These are phyloP conservation scores for Pyrrhia umbra DNA, from an alignment of 2,888 invertebrate genomes.

Conservation along the genomic window DNA sequence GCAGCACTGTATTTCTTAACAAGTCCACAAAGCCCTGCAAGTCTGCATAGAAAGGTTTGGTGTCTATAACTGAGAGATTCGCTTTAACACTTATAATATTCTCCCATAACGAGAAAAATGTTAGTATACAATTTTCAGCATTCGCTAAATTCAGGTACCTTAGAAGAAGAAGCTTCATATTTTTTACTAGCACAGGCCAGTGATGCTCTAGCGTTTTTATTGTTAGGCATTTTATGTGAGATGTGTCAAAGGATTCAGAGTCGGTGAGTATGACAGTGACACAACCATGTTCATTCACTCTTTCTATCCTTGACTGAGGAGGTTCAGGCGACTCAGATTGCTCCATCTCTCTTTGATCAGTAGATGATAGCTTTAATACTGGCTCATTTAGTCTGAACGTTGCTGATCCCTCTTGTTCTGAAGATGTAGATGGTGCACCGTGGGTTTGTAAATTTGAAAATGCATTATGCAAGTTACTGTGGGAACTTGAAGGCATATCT, in stretches of 20 bases:
- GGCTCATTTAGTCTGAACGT: constrained; percentile 84
- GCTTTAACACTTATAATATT: constrained; percentile 97
- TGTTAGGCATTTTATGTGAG: constrained; percentile 95
- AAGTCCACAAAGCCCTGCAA: constrained; percentile 94
- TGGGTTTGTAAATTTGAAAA: constrained; percentile 87
- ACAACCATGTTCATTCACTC: constrained; percentile 88
- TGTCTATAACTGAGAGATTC: constrained; percentile 96
- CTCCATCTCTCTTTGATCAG: constrained; percentile 74
- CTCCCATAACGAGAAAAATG: constrained; percentile 96
- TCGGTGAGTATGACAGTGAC: constrained; percentile 92
- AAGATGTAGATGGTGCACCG: constrained; percentile 80
- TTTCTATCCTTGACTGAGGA: constrained; percentile 80
- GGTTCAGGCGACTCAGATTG: constrained; percentile 78
- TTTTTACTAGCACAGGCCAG: constrained; percentile 95
- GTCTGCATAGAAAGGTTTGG: constrained; percentile 96
- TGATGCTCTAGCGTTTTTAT: constrained; percentile 96
- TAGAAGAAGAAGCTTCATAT: constrained; percentile 91
- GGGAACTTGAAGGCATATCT: constrained; percentile 77
- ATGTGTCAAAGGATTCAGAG: constrained; percentile 96
- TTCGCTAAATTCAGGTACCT: constrained; percentile 90
- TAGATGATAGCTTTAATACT: constrained; percentile 79
- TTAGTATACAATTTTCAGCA: constrained; percentile 93
- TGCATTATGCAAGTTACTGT: constrained; percentile 82
- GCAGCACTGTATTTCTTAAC: constrained; percentile 92
- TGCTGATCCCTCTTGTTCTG: constrained; percentile 68